phyloP scores from a whole-genome alignment of 92 coral and sea anemone species.

The Porites cylindrica region DNA sequence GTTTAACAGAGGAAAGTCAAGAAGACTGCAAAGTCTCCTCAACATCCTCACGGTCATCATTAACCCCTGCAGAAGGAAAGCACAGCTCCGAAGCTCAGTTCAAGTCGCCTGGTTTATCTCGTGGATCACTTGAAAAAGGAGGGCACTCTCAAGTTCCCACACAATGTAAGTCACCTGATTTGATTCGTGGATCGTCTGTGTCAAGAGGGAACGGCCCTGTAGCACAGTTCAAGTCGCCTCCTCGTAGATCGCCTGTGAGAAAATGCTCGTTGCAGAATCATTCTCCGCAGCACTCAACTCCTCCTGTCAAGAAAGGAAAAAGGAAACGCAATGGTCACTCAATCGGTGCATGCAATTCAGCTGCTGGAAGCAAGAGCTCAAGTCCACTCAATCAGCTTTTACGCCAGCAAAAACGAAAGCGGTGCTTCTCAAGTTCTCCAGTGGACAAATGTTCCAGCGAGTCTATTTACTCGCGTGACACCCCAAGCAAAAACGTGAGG shows the following conservation, averaged over 20 bases:
- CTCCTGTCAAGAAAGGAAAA: conserved; percentile 64
- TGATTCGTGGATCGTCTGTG: too few species aligned
- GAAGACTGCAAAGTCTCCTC: background rate
- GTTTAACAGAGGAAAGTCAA: background rate
- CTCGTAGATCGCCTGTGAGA: conserved; percentile 1
- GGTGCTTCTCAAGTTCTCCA: conserved; percentile 57
- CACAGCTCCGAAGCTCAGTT: background rate
- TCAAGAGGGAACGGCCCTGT: background rate
- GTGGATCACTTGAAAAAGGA: conserved; percentile 2
- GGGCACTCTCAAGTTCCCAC: too few species aligned
- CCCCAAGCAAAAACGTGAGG: background rate
- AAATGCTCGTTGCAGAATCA: background rate
- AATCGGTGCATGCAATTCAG: conserved; percentile 25
- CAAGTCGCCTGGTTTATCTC: background rate
- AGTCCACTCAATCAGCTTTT: conserved; percentile 97
- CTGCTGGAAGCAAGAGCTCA: conserved; percentile 64
- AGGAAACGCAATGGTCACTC: conserved; percentile 41
- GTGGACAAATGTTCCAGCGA: conserved; percentile 2
- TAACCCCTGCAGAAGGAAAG: background rate
- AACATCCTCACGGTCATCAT: background rate
- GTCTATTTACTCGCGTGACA: background rate
- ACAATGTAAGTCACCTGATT: too few species aligned
- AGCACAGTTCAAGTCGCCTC: background rate
- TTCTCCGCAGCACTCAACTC: conserved; percentile 7
- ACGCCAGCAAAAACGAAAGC: conserved; percentile 87